These are phyloP conservation scores for Gephyroberyx darwinii DNA, from an alignment of 2,797 vertebrate genomes.

Conservation along the genomic window DNA sequence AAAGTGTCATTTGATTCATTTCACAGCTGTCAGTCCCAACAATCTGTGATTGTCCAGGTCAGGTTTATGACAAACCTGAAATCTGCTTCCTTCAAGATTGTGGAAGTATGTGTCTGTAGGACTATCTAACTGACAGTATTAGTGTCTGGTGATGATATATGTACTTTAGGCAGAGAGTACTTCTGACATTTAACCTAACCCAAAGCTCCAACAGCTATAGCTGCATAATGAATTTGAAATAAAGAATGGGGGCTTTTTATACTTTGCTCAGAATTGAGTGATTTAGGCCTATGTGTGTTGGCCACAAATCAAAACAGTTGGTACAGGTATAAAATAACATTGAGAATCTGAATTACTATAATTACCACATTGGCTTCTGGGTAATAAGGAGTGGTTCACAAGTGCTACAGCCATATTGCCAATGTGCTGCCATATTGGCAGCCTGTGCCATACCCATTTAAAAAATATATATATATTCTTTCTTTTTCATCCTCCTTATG, in stretches of 20 bases:
- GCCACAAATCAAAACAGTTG: no score
- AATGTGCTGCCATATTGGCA: constrained; percentile 3
- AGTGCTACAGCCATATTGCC: neutral
- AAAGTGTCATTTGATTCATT: constrained; percentile 26
- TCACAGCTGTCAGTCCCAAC: constrained; percentile 5
- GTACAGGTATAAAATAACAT: neutral
- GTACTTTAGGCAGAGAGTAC: neutral
- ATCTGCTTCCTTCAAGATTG: constrained; percentile 9
- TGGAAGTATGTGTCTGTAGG: constrained; percentile 1
- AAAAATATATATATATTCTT: constrained; percentile 12
- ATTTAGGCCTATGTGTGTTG: neutral
- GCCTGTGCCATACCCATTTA: constrained; percentile 7
- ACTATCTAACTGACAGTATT: neutral
- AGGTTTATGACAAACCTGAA: neutral
- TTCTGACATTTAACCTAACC: neutral
- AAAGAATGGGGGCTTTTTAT: no score
- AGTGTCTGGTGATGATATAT: neutral
- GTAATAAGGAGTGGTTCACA: neutral
- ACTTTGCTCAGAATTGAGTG: neutral
- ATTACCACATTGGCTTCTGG: neutral
- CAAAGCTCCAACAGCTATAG: neutral
- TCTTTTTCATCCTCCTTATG: constrained; percentile 34
- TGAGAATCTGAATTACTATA: neutral
- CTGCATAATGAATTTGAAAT: no score
- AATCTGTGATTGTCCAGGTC: constrained; percentile 16